Base-by-base conservation (phyloP, 2,113 vertebrate genomes). In the Cathartes aura region DNA sequence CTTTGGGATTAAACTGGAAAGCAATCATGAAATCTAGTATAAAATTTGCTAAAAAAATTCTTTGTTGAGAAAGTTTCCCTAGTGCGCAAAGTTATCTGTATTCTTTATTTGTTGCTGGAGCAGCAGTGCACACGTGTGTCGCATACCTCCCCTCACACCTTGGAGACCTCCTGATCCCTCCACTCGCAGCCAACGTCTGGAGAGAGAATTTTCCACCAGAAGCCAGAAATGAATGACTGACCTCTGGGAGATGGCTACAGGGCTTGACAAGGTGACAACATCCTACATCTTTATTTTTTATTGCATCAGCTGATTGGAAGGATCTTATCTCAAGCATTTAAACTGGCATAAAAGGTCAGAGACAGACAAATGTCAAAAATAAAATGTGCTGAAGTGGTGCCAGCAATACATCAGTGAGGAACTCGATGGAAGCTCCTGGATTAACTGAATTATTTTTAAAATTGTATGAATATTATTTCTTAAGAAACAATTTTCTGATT, bases 121-220 rank as follows among this genome's bases (percentile, higher is more conserved):
- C 66, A 83, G 48, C 52, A 80, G 62, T 3, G 42, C 34, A 15
- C 40, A 15, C 0, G 2, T 19, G 53, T 27, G 56, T 12, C 7
- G 1, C 72, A 59, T 22, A 27, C 27, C 20, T 71, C 20, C 42
- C 27, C 36, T 52, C 60, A 12, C 12, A 30, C 20, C 73, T 30
- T 4, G 1, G 72, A 26, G 26, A 17, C 22, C 55, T 62, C 60
- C 56, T 42, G 36, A n/a, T 34, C 43, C 53, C 16, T 67, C 15
- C 45, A 7, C 24, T 38, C 38, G n/a, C 43, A 88, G 55, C 9
- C 32, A 81, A 4, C 0, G 0, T 1, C 80, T 34, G 1, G 0
- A 45, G 15, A 67, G 56, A 66, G 18, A 30, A 42, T 38, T 66
- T 74, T 15, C 56, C 38, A 42, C 23, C 66, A 66, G 50, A 4